Evolutionary conservation across 2,797 vertebrate genomes (phyloP).

Genomic region (Pteronotus mesoamericanus): DNA sequence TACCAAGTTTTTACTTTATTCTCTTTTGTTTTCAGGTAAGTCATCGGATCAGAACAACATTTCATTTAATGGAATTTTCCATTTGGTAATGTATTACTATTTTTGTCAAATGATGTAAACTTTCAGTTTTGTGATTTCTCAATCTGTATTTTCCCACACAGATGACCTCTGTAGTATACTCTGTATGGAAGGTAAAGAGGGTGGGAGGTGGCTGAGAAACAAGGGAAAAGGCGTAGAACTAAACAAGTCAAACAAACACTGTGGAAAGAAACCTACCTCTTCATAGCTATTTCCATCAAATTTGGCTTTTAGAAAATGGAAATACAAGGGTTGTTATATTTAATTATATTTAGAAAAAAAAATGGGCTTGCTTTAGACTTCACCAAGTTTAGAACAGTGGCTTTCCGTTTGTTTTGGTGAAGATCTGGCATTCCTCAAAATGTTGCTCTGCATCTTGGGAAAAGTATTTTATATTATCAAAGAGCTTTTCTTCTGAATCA

Average conservation of each 20-base stretch:
- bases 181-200: background rate
- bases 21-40: conserved; percentile 81
- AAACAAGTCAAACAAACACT: background rate
- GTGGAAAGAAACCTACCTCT: background rate
- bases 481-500: conserved; percentile 23
- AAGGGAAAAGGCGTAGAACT: background rate
- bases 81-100: conserved; percentile 78
- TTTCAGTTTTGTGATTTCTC: conserved; percentile 43
- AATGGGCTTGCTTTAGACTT: background rate
- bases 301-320: conserved; percentile 29
- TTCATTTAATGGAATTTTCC: conserved; percentile 65
- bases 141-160: background rate
- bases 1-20: conserved; percentile 42
- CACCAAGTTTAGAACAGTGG: background rate
- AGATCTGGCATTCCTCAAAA: conserved; percentile 20
- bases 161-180: background rate
- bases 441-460: background rate
- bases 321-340: conserved; percentile 7
- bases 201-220: background rate
- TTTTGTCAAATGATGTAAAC: conserved; percentile 54
- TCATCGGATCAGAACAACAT: conserved; percentile 42
- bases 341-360: conserved; percentile 21
- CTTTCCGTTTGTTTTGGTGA: conserved; percentile 15
- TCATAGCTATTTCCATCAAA: background rate
- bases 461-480: background rate